Evolutionary conservation across 2,797 vertebrate species (phyloP).

Genomic region (Lutjanus argentimaculatus): DNA sequence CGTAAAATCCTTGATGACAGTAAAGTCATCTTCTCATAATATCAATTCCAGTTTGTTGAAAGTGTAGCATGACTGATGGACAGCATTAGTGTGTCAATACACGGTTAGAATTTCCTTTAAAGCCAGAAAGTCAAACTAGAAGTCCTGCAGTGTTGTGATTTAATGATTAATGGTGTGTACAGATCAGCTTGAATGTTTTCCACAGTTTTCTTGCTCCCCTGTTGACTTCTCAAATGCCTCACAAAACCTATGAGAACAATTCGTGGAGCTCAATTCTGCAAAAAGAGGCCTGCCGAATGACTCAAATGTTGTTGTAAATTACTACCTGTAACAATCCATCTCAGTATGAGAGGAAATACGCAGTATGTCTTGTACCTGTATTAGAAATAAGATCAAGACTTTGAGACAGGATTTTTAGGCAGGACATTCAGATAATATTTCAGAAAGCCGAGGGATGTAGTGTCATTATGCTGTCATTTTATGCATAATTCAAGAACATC

Average conservation of each 20-base stretch:
- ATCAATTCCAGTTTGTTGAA: constrained; percentile 16
- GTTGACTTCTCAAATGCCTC: constrained; percentile 59
- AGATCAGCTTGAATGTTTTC: constrained; percentile 65
- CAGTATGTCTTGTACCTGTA: constrained; percentile 5
- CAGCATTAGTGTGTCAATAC: constrained; percentile 22
- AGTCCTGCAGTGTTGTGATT: constrained; percentile 39
- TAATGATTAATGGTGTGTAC: constrained; percentile 57
- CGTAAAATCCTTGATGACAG: constrained; percentile 1
- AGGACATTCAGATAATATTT: constrained; percentile 18
- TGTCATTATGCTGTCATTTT: background rate
- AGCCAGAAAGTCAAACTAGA: constrained; percentile 48
- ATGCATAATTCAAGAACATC: background rate
- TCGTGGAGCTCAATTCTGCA: constrained; percentile 32
- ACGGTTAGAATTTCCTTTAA: constrained; percentile 30
- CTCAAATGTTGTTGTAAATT: constrained; percentile 49
- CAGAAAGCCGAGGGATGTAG: background rate
- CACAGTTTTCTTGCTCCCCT: constrained; percentile 58
- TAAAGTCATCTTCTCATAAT: constrained; percentile 9
- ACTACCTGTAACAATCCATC: constrained; percentile 36
- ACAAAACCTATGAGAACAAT: constrained; percentile 56
- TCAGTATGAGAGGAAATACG: constrained; percentile 34
- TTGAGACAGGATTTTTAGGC: constrained; percentile 9
- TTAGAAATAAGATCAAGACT: constrained; percentile 14
- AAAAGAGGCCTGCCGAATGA: constrained; percentile 36
- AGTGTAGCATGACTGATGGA: constrained; percentile 11